Evolutionary conservation across 2,113 vertebrate species (phyloP), one percentile per base, ranked within the genome.

Genomic region (Cebidichthys violaceus): DNA sequence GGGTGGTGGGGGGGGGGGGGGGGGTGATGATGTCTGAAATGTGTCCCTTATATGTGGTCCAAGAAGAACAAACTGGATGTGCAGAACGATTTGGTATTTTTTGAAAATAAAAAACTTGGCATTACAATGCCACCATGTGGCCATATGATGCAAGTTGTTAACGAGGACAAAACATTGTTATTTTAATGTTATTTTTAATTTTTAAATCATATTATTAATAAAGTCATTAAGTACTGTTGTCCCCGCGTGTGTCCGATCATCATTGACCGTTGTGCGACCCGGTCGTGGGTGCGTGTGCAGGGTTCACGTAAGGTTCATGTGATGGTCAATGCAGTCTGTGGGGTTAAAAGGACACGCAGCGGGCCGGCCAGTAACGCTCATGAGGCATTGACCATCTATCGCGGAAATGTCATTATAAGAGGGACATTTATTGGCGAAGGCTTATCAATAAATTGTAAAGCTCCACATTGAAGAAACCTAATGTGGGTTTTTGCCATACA

Each of bases 141-240:
- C 91, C 90, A 89, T 92, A 91, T 88, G 88, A 93, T 94, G 95
- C 95, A 94, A 95, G 93, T 94, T 93, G 88, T 91, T 89, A 88
- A 92, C 87, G 45, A 95, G 89, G 92, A 94, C 84, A 86, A 93
- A 94, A 90, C 80, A 87, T 57, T 92, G 91, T 94, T 94, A 91
- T 94, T 96, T 95, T 95, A 92, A 93, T 94, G 88, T 93, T 93
- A 88, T 90, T 94, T 94, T 95, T 96, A 93, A 92, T 95, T 94
- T 93, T 91, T 79, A 94, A 95, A 94, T 94, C 93, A 95, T 94
- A 95, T 94, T 94, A 94, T 94, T 94, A 96, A 96, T 96, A 96
- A 96, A 96, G 92, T 95, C 94, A 93, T 93, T 89, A 94, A 95
- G 93, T 95, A 95, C 94, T 95, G 93, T 87, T 94, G 86, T 65